phyloP scores from a whole-genome alignment of 2,113 vertebrate genomes.

The Centropus bengalensis region DNA sequence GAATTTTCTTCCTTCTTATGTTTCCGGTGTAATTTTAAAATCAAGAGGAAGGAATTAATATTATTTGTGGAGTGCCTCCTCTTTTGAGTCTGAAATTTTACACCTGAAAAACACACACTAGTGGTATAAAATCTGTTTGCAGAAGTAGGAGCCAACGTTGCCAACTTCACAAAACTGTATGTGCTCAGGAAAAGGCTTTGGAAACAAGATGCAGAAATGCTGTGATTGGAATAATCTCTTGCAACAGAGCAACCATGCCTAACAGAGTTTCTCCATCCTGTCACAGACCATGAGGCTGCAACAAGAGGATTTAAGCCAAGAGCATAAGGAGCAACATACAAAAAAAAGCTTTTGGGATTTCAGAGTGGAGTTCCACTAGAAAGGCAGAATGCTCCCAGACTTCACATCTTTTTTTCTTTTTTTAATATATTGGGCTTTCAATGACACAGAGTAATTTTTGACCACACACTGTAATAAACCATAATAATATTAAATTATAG shows the following conservation, averaged over 20 bases:
- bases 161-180: neutral
- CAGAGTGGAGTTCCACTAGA: neutral
- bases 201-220: neutral
- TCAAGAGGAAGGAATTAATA: neutral
- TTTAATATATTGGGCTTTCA: neutral
- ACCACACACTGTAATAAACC: neutral
- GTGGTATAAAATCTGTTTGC: neutral
- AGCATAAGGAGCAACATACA: accelerated
- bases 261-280: too few species aligned
- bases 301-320: neutral
- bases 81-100: neutral
- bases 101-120: neutral
- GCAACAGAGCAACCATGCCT: accelerated
- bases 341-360: neutral
- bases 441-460: accelerated
- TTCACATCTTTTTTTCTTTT: accelerated
- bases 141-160: accelerated
- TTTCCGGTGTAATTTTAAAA: neutral
- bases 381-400: neutral
- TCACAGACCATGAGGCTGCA: accelerated
- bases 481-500: neutral
- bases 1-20: neutral
- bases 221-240: accelerated
- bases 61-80: neutral
- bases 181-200: neutral